These are phyloP conservation scores for Clarias platycephalus DNA, from an alignment of 2,797 vertebrate species.

Conservation along the genomic window DNA sequence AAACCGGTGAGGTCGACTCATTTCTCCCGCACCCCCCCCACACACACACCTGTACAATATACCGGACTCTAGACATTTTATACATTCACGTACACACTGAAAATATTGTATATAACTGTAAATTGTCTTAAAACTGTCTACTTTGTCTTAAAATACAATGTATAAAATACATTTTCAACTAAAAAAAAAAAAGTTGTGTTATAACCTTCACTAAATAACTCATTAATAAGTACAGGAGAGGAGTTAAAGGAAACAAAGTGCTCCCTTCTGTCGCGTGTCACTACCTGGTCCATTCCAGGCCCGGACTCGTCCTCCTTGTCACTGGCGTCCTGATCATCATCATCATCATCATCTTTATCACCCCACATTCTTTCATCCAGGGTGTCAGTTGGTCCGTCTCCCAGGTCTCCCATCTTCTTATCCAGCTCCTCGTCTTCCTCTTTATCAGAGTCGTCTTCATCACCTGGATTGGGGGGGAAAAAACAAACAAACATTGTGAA, in stretches of 20 bases:
- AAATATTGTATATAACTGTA: too few relatives aligned
- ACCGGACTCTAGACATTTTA: too few relatives aligned
- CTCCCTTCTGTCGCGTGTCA: neutral
- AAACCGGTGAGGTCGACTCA: too few relatives aligned
- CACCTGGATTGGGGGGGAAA: constrained; percentile 56
- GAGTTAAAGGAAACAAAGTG: neutral
- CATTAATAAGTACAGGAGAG: neutral
- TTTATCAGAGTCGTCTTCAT: constrained; percentile 80
- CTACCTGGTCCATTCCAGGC: constrained; percentile 93
- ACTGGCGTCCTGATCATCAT: constrained; percentile 74
- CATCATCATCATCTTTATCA: constrained; percentile 76
- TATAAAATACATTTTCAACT: too few relatives aligned
- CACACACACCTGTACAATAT: too few relatives aligned
- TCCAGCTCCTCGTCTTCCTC: constrained; percentile 88
- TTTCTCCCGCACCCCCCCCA: too few relatives aligned
- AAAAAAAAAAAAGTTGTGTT: too few relatives aligned
- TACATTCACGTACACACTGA: too few relatives aligned
- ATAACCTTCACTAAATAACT: too few relatives aligned
- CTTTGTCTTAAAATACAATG: neutral
- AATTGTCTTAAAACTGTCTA: too few relatives aligned
- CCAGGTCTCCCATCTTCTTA: constrained; percentile 95
- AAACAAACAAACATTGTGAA: neutral
- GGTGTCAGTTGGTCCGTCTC: constrained; percentile 87
- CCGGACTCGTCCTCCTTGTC: constrained; percentile 88
- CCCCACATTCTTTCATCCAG: constrained; percentile 97